These are phyloP conservation scores for Liodrosophila aerea DNA, from an alignment of 2,888 invertebrate genomes.

Conservation along the genomic window DNA sequence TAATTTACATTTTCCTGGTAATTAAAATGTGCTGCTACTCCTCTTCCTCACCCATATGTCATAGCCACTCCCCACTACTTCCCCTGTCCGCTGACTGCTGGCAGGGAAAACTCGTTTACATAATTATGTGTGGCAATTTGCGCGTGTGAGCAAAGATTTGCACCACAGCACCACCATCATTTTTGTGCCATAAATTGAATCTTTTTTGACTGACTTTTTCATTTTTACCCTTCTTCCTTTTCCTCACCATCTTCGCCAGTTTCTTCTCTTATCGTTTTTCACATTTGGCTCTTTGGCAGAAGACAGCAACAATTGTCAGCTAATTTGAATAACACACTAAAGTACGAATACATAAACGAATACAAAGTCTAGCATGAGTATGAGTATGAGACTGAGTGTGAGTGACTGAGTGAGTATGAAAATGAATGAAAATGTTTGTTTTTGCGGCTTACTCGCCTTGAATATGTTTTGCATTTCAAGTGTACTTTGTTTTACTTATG, in stretches of 20 bases:
- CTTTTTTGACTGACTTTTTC: constrained; percentile 24
- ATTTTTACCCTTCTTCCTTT: neutral
- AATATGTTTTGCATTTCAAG: constrained; percentile 36
- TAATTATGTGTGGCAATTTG: constrained; percentile 78
- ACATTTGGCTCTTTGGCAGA: constrained; percentile 10
- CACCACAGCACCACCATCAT: constrained; percentile 34
- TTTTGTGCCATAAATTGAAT: constrained; percentile 44
- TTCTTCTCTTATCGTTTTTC: too few species aligned
- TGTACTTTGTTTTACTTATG: constrained; percentile 12
- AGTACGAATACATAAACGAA: constrained; percentile 6
- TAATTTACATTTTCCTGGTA: constrained; percentile 78
- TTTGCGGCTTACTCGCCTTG: constrained; percentile 16
- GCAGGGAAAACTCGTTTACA: constrained; percentile 63
- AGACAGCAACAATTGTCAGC: constrained; percentile 44
- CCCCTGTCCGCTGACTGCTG: neutral
- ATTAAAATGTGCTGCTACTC: constrained; percentile 65
- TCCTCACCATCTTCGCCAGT: neutral
- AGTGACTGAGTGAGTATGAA: too few species aligned
- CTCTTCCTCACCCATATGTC: neutral
- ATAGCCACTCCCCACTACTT: neutral
- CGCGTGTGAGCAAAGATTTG: constrained; percentile 65
- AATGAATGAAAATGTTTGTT: constrained; percentile 21
- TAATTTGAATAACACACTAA: constrained; percentile 37
- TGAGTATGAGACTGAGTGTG: neutral
- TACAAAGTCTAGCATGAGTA: constrained; percentile 1